phyloP scores from a whole-genome alignment of 2,113 vertebrate species.

The Myocastor coypus region DNA sequence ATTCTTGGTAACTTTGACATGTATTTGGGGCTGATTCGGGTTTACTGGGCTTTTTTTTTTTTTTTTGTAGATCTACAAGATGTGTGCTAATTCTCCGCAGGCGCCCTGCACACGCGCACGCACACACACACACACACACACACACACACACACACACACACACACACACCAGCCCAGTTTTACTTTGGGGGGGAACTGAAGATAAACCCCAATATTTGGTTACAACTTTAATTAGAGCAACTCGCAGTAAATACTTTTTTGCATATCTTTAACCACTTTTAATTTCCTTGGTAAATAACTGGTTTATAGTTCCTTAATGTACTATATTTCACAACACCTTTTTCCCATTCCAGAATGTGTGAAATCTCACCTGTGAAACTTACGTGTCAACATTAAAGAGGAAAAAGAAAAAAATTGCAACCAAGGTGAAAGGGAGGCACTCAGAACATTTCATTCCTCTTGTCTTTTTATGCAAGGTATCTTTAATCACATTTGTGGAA shows the following conservation, averaged over 20 bases:
- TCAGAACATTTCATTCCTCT: neutral
- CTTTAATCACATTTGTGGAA: conserved; percentile 26
- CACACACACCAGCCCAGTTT: neutral
- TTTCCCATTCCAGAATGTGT: conserved; percentile 20
- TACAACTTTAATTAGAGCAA: conserved; percentile 53
- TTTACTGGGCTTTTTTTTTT: conserved; percentile 45
- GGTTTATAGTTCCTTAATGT: conserved; percentile 57
- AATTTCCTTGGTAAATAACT: conserved; percentile 50
- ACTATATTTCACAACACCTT: conserved; percentile 22
- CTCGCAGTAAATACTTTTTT: conserved; percentile 44
- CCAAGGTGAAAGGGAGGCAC: conserved; percentile 10
- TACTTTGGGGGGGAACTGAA: neutral
- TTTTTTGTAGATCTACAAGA: conserved; percentile 25
- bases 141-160: neutral
- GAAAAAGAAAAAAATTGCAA: neutral
- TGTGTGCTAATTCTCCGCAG: conserved; percentile 39
- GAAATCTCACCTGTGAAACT: conserved; percentile 56
- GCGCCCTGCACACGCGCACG: conserved; percentile 2
- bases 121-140: neutral
- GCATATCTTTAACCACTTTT: conserved; percentile 38
- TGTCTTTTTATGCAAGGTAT: neutral
- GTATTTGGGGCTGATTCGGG: conserved; percentile 52
- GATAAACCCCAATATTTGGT: conserved; percentile 32
- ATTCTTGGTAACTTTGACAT: conserved; percentile 70
- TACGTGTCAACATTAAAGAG: conserved; percentile 52